Evolutionary conservation across 1,140 invertebrate genomes (phyloP), one percentile per base, ranked within the genome.

Genomic region (Laodelphax striatellus): DNA sequence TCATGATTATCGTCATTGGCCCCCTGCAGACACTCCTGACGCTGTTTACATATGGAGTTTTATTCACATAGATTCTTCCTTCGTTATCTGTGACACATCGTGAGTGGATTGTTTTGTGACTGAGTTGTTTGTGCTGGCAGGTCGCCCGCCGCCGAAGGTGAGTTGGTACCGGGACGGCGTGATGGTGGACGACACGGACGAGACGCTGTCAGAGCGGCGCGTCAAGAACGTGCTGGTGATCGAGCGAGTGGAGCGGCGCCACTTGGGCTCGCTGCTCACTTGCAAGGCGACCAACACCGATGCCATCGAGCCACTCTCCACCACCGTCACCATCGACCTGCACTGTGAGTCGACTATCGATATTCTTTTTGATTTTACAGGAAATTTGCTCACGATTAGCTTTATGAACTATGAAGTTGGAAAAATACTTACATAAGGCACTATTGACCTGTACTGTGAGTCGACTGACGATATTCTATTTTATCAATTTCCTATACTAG

Each of bases 101-200:
- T 28, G 24, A 4, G 24, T 28, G 24, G 24, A 6, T 4, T 28
- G 24, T 28, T 28, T 4, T 28, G n/a, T 28, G 24, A 28, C 6
- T 28, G 24, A 28, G 6, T 28, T 4, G 10, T 38, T 38, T 38
- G 9, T 38, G 34, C 10, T 38, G 5, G 6, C 21, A 77, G 77
- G 75, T 55, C 71, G 71, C 57, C 77, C 75, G 8, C 63, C 71
- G 14, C 75, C 77, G 17, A 70, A 76, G 64, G 76, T 82, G 0
- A 76, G 76, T 3, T 82, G 80, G 80, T 81, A 76, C 77, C 63
- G 75, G 50, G 79, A 79, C 41, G 75, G 74, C 24, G 69, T 71
- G n/a, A 65, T 80, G 5, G 60, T 80, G 22, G 76, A 79, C 55
- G 75, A 79, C 58, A 72, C 75, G 22, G 77, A 73, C 28, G 71